phyloP scores from a whole-genome alignment of 2,797 vertebrate species.

The Enteromius argenteus region DNA sequence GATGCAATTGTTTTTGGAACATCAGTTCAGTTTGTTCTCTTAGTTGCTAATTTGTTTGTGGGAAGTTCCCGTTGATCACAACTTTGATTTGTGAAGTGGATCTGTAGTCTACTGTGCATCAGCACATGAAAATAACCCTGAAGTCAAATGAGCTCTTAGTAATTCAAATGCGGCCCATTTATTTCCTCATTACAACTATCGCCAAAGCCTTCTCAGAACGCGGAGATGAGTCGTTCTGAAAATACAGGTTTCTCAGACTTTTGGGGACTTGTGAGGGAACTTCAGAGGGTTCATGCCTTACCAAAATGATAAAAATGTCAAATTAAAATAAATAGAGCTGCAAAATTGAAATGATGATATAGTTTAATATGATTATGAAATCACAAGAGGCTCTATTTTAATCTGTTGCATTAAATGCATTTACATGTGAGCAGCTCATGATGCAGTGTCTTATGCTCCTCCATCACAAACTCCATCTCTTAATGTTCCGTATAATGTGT shows the following conservation, averaged over 20 bases:
- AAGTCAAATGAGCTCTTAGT: slow-evolving; percentile 67
- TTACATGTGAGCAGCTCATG: not conserved
- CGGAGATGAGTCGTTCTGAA: slow-evolving; percentile 26
- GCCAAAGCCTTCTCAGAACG: slow-evolving; percentile 28
- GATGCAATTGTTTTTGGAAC: not conserved
- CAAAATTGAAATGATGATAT: not conserved
- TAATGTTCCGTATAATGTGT: not conserved
- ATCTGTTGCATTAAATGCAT: not conserved
- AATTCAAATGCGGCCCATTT: slow-evolving; percentile 56
- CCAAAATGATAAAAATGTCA: not conserved
- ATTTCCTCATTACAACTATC: slow-evolving; percentile 60
- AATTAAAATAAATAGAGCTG: not conserved
- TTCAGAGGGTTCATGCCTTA: not conserved
- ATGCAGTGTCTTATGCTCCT: not conserved
- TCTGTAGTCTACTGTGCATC: slow-evolving; percentile 27
- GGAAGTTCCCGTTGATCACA: not conserved
- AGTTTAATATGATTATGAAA: not conserved
- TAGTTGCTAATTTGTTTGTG: slow-evolving; percentile 1
- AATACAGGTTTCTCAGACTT: not conserved
- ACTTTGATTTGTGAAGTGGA: not conserved
- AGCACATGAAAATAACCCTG: slow-evolving; percentile 42
- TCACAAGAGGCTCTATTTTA: not conserved
- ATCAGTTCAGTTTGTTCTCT: not conserved
- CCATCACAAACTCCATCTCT: not conserved
- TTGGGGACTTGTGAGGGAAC: not conserved